Evolutionary conservation across 2,888 invertebrate species (phyloP).

Genomic region (Portevinia maculata): DNA sequence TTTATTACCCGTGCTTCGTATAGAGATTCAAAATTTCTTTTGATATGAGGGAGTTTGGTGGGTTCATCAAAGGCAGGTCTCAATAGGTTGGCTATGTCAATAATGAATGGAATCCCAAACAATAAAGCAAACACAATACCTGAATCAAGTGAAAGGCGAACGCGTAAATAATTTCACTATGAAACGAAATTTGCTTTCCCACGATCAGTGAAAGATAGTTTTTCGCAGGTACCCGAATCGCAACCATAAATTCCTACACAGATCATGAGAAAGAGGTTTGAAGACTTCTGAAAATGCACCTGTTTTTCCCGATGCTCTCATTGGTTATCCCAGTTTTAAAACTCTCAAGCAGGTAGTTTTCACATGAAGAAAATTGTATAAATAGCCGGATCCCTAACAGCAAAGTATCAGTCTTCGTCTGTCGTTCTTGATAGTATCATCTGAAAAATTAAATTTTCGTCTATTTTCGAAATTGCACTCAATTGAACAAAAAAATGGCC

Average conservation of each 20-base stretch:
- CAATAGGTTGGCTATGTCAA: slow-evolving; percentile 37
- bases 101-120: slow-evolving; percentile 58
- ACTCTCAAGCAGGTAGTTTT: background rate
- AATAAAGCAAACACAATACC: slow-evolving; percentile 45
- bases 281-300: slow-evolving; percentile 75
- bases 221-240: slow-evolving; percentile 49
- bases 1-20: slow-evolving; percentile 27
- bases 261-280: background rate
- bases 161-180: slow-evolving; percentile 36
- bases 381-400: slow-evolving; percentile 67
- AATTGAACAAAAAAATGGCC: slow-evolving; percentile 75
- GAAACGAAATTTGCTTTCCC: slow-evolving; percentile 57
- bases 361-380: slow-evolving; percentile 74
- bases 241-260: background rate
- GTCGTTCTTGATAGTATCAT: slow-evolving; percentile 50
- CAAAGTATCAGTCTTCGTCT: slow-evolving; percentile 76
- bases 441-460: slow-evolving; percentile 3
- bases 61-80: slow-evolving; percentile 64
- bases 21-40: slow-evolving; percentile 11
- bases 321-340: slow-evolving; percentile 75
- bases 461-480: background rate
- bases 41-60: slow-evolving; percentile 47
- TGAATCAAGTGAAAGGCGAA: slow-evolving; percentile 47
- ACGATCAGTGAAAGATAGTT: slow-evolving; percentile 49
- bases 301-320: slow-evolving; percentile 75